Evolutionary conservation across 2,888 invertebrate genomes (phyloP), one percentile per base, ranked within the genome.

Genomic region (Mactromeris polynyma): DNA sequence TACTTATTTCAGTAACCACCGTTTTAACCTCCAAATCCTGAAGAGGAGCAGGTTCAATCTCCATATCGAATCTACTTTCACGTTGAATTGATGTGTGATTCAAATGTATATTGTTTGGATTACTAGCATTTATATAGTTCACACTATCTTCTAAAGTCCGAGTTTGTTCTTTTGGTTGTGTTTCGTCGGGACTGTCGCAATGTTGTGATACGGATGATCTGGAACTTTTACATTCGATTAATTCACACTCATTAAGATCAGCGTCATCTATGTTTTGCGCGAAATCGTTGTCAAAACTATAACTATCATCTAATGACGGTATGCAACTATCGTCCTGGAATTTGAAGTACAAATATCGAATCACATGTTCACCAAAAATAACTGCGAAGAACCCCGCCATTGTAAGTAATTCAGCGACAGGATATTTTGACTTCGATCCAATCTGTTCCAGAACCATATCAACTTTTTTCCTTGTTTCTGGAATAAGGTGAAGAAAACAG

Each of bases 301-400:
- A 89, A 80, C 89, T 90, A 80, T 92, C 92, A 64, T 89, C 89
- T n/a, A 77, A 85, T 31, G 88, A 83, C 31, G 87, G 85, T 9
- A 89, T 84, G 73, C 92, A 90, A 4, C 64, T 86, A 2, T 92
- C 90, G 11, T 91, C 91, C 51, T 93, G 93, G 36, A 94, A 94
- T 69, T 94, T 95, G 69, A 94, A 93, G 89, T 95, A 95, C 58
- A 95, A 87, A 85, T 93, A 91, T 81, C 95, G 90, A 64, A 95
- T 95, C 31, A 94, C 92, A 83, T 95, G 95, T 85, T 95, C 95
- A 69, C 94, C 94, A 89, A 95, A 95, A 31, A 95, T 93, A n/a
- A 95, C 94, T 11, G 94, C 94, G 85, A 95, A 95, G 85, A 95
- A 95, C 19, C 95, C 95, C 3, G 94, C 95, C 86, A 95, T 94